Conservation (phyloP, 2,113 vertebrate species). For the Gila orcuttii region DNA sequence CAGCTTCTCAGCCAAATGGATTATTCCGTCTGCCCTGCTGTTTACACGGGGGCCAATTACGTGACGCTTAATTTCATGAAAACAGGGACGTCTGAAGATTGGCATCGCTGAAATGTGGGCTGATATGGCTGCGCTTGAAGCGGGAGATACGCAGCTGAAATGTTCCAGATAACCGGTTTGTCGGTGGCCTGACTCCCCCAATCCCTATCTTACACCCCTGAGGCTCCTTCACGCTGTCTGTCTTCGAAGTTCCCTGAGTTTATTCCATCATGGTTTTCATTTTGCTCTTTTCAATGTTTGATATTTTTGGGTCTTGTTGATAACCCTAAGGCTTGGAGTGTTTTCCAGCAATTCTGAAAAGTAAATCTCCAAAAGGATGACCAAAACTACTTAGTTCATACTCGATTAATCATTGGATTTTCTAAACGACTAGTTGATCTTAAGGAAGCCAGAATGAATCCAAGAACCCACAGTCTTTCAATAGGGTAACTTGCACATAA, state of each 20-base stretch:
- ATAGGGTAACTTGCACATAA: not conserved
- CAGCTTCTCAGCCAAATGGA: slow-evolving; percentile 58
- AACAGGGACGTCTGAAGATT: slow-evolving; percentile 71
- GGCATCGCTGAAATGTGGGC: slow-evolving; percentile 66
- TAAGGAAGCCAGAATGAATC: not conserved
- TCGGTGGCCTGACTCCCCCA: slow-evolving; percentile 51
- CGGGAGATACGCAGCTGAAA: slow-evolving; percentile 60
- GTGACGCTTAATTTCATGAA: slow-evolving; percentile 72
- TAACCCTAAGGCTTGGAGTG: not conserved
- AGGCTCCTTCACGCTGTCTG: slow-evolving; percentile 41
- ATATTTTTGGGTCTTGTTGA: not conserved
- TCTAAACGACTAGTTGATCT: not conserved
- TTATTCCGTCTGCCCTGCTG: slow-evolving; percentile 68
- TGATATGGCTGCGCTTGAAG: slow-evolving; percentile 52
- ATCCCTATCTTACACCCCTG: slow-evolving; percentile 25
- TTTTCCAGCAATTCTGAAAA: not conserved
- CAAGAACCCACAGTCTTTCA: not conserved
- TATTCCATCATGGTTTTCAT: not conserved
- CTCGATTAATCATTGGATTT: not conserved
- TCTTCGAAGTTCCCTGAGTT: slow-evolving; percentile 15
- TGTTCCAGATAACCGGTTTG: slow-evolving; percentile 57
- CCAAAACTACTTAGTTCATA: not conserved
- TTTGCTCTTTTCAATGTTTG: not conserved
- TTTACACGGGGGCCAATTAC: slow-evolving; percentile 71
- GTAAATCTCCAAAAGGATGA: not conserved